phyloP scores from a whole-genome alignment of 2,797 vertebrate species.

The Xenopus petersii region DNA sequence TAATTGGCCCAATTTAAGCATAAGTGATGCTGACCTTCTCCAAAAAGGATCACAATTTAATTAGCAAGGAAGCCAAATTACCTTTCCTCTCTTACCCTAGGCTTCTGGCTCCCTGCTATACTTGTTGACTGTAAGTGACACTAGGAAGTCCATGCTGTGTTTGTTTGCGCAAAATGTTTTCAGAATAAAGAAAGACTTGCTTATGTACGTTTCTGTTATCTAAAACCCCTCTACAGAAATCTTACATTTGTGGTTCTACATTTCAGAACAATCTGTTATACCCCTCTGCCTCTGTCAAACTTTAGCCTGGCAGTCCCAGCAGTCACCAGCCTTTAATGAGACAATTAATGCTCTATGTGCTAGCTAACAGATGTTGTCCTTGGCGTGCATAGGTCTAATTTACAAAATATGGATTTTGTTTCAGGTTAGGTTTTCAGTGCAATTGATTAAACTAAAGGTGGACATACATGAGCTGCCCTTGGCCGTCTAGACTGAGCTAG shows the following conservation, averaged over 20 bases:
- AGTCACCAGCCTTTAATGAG: neutral
- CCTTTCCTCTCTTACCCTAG: constrained; percentile 1
- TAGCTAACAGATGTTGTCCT: neutral
- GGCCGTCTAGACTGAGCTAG: too few species aligned
- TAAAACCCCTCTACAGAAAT: neutral
- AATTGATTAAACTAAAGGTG: too few species aligned
- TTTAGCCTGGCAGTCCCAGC: too few species aligned
- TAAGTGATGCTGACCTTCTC: constrained; percentile 29
- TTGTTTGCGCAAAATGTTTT: constrained; percentile 15
- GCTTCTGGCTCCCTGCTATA: constrained; percentile 8
- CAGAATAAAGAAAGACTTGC: constrained; percentile 2
- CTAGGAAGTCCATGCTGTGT: constrained; percentile 1
- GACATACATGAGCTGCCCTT: too few species aligned
- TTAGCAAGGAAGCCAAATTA: constrained; percentile 26
- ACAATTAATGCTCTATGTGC: neutral
- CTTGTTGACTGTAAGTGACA: constrained; percentile 13
- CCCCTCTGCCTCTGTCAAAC: neutral
- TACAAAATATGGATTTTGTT: constrained; percentile 51
- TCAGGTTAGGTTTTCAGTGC: constrained; percentile 30
- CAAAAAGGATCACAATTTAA: constrained; percentile 30
- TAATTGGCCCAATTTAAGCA: constrained; percentile 21
- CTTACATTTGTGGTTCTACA: neutral
- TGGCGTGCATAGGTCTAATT: constrained; percentile 44
- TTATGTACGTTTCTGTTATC: neutral
- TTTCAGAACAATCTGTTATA: neutral